Conservation (phyloP, 2,113 vertebrate species). For the Tragelaphus buxtoni region DNA sequence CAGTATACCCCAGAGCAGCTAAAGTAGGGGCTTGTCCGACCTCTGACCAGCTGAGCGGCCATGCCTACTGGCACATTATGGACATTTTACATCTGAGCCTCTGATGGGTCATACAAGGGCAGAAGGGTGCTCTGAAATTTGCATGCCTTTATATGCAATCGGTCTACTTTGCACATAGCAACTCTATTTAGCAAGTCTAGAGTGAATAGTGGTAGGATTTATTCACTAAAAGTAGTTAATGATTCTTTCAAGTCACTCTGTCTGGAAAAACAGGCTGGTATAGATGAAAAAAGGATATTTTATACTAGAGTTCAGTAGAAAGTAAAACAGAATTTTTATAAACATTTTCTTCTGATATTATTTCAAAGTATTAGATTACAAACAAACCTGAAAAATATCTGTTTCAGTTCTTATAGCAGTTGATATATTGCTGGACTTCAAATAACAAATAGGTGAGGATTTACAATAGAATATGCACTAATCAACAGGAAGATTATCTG, state of each 20-base stretch:
- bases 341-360: not conserved
- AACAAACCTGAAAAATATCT: not conserved
- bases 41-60: not conserved
- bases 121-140: not conserved
- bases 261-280: not conserved
- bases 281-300: not conserved
- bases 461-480: not conserved
- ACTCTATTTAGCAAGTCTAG: not conserved
- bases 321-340: not conserved
- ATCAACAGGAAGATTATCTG: too few relatives aligned
- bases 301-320: not conserved
- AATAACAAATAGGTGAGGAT: not conserved
- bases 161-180: not conserved
- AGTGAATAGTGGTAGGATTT: not conserved
- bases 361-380: conserved; percentile 6
- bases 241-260: not conserved
- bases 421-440: not conserved
- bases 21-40: not conserved
- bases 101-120: not conserved
- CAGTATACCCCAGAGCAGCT: not conserved
- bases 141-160: not conserved
- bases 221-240: not conserved
- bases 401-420: conserved; percentile 33
- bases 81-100: not conserved
- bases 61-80: not conserved